Evolutionary conservation across 2,888 invertebrate species (phyloP).

Genomic region (Diarsia dahlii): DNA sequence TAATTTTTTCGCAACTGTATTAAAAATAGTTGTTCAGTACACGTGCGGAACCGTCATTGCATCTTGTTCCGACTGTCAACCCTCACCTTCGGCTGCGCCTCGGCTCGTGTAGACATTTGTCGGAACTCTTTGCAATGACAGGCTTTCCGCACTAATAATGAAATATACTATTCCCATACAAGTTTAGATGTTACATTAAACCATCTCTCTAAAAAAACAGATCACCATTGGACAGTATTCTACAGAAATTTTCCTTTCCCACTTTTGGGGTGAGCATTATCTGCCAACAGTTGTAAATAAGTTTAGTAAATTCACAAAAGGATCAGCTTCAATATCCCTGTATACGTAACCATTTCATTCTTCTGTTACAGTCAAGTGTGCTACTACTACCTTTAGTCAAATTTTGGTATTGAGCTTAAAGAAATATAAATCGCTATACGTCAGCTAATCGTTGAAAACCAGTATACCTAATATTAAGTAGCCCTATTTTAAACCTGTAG

Average conservation of each 20-base stretch:
- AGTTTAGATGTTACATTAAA: background rate
- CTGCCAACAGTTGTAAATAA: background rate
- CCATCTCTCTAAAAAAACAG: background rate
- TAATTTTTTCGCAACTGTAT: no score
- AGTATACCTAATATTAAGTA: constrained; percentile 38
- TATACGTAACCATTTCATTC: background rate
- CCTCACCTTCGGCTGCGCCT: no score
- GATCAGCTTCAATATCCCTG: background rate
- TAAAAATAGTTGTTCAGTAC: no score
- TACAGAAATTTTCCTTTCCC: background rate
- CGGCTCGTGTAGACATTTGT: no score
- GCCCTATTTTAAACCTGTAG: constrained; percentile 45
- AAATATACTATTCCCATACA: no score
- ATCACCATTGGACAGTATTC: background rate
- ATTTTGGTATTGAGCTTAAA: constrained; percentile 58
- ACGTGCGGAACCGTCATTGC: no score
- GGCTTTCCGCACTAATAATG: no score
- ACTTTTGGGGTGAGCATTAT: background rate
- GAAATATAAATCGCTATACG: constrained; percentile 39
- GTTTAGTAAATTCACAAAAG: background rate
- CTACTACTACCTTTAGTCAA: constrained; percentile 12
- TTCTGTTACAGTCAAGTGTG: constrained; percentile 25
- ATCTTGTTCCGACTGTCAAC: no score
- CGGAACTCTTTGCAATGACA: no score
- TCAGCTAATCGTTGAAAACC: constrained; percentile 39